Percentiles rank a stretch among this genome's conserved stretches.
phyloP scores from a whole-genome alignment of 2,888 invertebrate species.

The Teinopalpus imperialis region DNA sequence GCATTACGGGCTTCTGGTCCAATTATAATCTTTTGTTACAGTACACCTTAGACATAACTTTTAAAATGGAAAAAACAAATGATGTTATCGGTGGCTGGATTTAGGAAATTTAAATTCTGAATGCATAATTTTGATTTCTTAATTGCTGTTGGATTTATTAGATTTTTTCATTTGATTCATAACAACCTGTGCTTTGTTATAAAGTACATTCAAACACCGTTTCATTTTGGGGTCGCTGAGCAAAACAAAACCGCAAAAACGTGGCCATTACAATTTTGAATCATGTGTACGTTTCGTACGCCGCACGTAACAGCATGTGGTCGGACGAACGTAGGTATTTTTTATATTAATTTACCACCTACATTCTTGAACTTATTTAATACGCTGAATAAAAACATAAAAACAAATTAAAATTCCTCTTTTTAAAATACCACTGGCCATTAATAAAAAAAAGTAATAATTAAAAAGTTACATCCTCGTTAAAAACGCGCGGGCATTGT shows the following conservation, averaged over 20 bases:
- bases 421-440: neutral
- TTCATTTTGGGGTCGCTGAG: slow-evolving; percentile 6
- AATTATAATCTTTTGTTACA: too few relatives aligned
- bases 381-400: too few relatives aligned
- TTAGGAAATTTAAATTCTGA: too few relatives aligned
- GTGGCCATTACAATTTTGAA: slow-evolving; percentile 18
- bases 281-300: slow-evolving; percentile 13
- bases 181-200: neutral
- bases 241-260: slow-evolving; percentile 18
- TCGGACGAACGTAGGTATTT: slow-evolving; percentile 1
- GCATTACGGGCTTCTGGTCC: too few relatives aligned
- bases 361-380: slow-evolving; percentile 5
- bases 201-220: neutral
- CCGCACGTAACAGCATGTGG: slow-evolving; percentile 18
- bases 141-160: neutral
- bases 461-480: neutral
- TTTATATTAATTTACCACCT: slow-evolving; percentile 15
- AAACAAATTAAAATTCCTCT: too few relatives aligned
- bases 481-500: neutral
- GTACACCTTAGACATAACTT: too few relatives aligned
- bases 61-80: too few relatives aligned
- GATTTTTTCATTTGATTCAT: slow-evolving; percentile 2
- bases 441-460: too few relatives aligned
- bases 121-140: too few relatives aligned
- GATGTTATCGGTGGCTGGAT: too few relatives aligned